Evolutionary conservation across 2,113 vertebrate genomes (phyloP), one percentile per base, ranked within the genome.

Genomic region (Oriolus oriolus): DNA sequence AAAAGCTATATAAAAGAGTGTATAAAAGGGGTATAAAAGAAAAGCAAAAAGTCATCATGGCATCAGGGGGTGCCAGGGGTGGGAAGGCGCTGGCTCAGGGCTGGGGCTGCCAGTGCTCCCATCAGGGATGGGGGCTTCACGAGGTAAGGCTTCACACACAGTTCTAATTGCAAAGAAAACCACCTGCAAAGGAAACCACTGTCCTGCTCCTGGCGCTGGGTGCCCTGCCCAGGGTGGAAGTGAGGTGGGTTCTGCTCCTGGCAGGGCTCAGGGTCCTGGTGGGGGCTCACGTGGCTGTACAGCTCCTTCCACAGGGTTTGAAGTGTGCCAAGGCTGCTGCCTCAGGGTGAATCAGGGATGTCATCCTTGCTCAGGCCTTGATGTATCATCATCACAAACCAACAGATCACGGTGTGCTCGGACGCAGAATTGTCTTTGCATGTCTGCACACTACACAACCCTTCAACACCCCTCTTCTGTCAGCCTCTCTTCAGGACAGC

Each of bases 381-480:
- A 12, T 20, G 6, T 6, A 2, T 28, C 35, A 2, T n/a, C 4
- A 2, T 42, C 50, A 26, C 33, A 49, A 37, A 47, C 9, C 57
- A 18, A 8, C 22, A 45, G 64, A 21, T 59, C 5, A 0, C 1
- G 15, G n/a, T 60, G 59, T 54, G 61, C 0, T 5, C 18, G 56
- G 37, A 16, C 22, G 37, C 77, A 59, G 69, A 24, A 10, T 20
- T 42, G 19, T 56, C 27, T 44, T 70, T 39, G 31, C 30, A 5
- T 6, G 50, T 39, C 50, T 8, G 10, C 20, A 4, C 2, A 0
- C 31, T 17, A 1, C 5, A 18, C 19, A 78, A 19, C 42, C n/a
- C 42, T 61, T 81, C 37, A 16, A 27, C 47, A 31, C 45, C 15
- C 7, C 22, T 71, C 47, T 42, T 26, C 39, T 45, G 26, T n/a